phyloP scores from a whole-genome alignment of 2,888 invertebrate species.

The Empis livida region DNA sequence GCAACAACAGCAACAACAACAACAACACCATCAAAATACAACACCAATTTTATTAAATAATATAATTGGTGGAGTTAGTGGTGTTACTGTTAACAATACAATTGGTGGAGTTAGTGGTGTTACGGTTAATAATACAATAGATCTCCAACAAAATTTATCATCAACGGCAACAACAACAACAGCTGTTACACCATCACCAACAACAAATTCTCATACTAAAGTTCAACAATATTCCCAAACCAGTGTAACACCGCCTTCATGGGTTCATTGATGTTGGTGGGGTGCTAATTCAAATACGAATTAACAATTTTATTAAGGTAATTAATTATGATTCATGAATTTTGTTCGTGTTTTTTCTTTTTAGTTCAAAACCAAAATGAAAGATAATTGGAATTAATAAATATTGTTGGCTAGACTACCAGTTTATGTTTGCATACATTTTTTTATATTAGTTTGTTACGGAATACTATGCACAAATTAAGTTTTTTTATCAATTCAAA shows the following conservation, averaged over 20 bases:
- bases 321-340: no score
- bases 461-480: no score
- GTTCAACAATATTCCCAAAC: constrained; percentile 38
- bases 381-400: no score
- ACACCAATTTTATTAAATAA: constrained; percentile 15
- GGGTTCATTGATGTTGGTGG: constrained; percentile 28
- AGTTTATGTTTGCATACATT: no score
- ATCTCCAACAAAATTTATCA: not conserved
- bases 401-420: no score
- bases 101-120: not conserved
- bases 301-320: no score
- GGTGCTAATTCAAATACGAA: not conserved
- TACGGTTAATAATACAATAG: no score
- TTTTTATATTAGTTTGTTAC: no score
- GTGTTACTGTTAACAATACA: not conserved
- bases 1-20: constrained; percentile 29
- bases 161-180: constrained; percentile 17
- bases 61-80: not conserved
- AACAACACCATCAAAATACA: constrained; percentile 11
- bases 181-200: constrained; percentile 23
- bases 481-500: no score
- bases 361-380: no score
- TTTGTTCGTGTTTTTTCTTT: no score
- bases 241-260: constrained; percentile 34
- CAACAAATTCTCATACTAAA: constrained; percentile 41